Conservation (phyloP, 53 echinoderm and acorn worm genomes). For the Apostichopus leukothele region DNA sequence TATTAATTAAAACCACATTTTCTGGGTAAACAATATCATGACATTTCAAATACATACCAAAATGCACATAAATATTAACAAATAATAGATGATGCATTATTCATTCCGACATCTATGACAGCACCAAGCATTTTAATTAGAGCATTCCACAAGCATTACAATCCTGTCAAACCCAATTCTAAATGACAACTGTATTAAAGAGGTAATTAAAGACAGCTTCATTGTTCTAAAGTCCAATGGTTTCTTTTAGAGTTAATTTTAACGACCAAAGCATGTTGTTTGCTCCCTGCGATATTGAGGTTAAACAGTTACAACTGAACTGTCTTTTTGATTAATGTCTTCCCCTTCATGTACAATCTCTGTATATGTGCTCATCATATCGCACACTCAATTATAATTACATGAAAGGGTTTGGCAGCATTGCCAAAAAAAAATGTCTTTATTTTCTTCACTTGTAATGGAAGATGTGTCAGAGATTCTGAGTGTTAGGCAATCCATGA, state of each 20-base stretch:
- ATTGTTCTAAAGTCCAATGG: background rate
- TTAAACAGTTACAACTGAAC: background rate
- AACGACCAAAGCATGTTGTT: background rate
- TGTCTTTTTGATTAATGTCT: background rate
- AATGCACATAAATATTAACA: background rate
- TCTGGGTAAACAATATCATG: background rate
- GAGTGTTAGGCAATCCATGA: too few species aligned
- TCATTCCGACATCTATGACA: background rate
- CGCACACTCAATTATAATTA: background rate
- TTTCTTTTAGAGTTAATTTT: background rate
- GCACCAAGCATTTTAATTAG: background rate
- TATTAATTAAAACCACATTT: background rate
- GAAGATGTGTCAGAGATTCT: too few species aligned
- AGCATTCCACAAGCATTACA: background rate
- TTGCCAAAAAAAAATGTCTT: too few species aligned
- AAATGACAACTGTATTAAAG: background rate
- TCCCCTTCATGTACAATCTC: background rate
- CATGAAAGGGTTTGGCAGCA: too few species aligned
- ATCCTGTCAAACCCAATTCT: background rate
- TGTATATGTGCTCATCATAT: too few species aligned
- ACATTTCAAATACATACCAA: background rate
- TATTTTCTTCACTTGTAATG: too few species aligned
- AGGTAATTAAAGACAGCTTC: background rate
- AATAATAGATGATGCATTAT: background rate
- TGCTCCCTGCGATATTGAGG: background rate